phyloP scores from a whole-genome alignment of 2,797 vertebrate genomes.

The Lagocephalus sceleratus region DNA sequence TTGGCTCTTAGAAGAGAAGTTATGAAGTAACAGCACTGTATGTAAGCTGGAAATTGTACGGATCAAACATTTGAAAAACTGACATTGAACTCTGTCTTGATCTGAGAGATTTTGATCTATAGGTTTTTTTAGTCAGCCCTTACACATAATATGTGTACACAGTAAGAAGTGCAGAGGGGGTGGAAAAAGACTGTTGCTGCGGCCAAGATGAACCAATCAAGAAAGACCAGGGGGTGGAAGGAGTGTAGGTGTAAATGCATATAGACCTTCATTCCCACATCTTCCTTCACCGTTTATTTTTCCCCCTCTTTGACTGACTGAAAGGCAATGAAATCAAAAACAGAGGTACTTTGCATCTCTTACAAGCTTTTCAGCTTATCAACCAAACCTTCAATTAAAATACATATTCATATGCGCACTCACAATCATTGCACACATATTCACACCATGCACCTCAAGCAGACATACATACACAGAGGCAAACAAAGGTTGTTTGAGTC shows the following conservation, averaged over 20 bases:
- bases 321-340: conserved; percentile 43
- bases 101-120: no score
- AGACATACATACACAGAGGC: conserved; percentile 6
- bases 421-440: conserved; percentile 5
- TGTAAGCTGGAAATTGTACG: no score
- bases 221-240: conserved; percentile 56
- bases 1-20: no score
- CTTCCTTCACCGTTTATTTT: conserved; percentile 27
- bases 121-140: conserved; percentile 16
- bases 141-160: conserved; percentile 2
- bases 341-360: conserved; percentile 56
- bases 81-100: no score
- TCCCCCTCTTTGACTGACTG: conserved; percentile 32
- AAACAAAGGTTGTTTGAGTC: conserved; percentile 24
- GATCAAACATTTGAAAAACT: no score
- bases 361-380: conserved; percentile 69
- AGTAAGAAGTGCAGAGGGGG: conserved; percentile 28
- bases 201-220: conserved; percentile 44
- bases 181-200: conserved; percentile 38
- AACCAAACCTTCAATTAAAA: conserved; percentile 57
- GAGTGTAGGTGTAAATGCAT: conserved; percentile 60
- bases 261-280: conserved; percentile 41
- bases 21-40: no score
- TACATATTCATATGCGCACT: conserved; percentile 13
- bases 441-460: conserved; percentile 13